Conservation (phyloP, 2,113 vertebrate genomes). For the Rattus rattus region DNA sequence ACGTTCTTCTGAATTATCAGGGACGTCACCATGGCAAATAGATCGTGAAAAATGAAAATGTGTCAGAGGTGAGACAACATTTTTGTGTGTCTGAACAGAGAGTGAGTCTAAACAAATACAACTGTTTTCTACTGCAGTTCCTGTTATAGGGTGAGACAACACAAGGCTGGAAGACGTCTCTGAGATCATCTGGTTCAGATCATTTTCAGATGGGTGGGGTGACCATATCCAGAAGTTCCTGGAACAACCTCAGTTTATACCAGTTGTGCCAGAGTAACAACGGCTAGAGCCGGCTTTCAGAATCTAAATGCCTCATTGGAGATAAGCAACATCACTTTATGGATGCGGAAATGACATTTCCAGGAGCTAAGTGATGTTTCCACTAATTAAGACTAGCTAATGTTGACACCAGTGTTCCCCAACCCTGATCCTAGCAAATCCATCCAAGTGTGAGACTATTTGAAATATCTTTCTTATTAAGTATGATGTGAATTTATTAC, state of each 20-base stretch:
- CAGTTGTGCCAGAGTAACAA: not conserved
- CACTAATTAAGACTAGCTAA: not conserved
- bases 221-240: not conserved
- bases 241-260: not conserved
- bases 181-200: not conserved
- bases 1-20: not conserved
- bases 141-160: not conserved
- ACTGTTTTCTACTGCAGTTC: not conserved
- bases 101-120: not conserved
- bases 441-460: not conserved
- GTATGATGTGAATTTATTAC: not conserved
- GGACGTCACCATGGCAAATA: not conserved
- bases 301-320: not conserved
- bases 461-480: not conserved
- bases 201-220: not conserved
- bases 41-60: not conserved
- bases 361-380: not conserved
- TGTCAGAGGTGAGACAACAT: not conserved
- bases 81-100: not conserved
- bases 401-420: not conserved
- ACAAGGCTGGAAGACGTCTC: not conserved
- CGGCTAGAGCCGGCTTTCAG: not conserved
- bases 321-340: not conserved
- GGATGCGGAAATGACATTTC: conserved; percentile 25
- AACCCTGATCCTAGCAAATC: not conserved